Conservation (phyloP, 2,113 vertebrate genomes). For the Ptyas mucosa region DNA sequence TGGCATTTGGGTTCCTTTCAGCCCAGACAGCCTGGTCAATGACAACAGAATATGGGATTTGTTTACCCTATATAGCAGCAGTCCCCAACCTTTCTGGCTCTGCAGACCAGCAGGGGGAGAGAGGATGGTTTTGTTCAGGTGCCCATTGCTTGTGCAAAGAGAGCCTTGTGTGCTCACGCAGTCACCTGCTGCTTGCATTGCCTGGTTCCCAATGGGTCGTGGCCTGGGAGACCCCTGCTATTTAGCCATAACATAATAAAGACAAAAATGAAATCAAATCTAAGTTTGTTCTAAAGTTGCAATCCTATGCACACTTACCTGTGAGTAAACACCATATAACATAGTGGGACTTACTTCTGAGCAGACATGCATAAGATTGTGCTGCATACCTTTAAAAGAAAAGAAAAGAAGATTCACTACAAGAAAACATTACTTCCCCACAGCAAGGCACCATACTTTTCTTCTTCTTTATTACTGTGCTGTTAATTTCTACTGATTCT, state of each 20-base stretch:
- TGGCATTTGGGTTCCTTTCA: neutral
- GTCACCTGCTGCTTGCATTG: no score
- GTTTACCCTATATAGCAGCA: neutral
- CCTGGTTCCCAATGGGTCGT: neutral
- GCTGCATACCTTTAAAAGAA: neutral
- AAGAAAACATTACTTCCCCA: neutral
- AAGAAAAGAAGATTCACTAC: neutral
- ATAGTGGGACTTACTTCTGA: neutral
- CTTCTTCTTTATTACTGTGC: neutral
- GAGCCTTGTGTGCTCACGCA: neutral
- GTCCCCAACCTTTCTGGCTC: neutral
- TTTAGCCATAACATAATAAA: neutral
- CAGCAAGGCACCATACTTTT: no score
- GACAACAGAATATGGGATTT: neutral
- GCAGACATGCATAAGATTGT: neutral
- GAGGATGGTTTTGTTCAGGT: neutral
- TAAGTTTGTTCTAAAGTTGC: neutral
- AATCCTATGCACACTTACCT: neutral
- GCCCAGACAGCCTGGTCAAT: neutral
- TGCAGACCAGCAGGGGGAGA: rapidly evolving
- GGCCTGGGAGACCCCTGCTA: neutral
- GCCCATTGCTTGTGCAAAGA: neutral
- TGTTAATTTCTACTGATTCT: neutral
- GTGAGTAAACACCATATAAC: neutral
- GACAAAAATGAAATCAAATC: neutral